A percentile compares a stretch with the other conserved stretches of the same genome.
Evolutionary conservation across 2,888 invertebrate genomes (phyloP).

Genomic region (Macrosiphum euphorbiae): DNA sequence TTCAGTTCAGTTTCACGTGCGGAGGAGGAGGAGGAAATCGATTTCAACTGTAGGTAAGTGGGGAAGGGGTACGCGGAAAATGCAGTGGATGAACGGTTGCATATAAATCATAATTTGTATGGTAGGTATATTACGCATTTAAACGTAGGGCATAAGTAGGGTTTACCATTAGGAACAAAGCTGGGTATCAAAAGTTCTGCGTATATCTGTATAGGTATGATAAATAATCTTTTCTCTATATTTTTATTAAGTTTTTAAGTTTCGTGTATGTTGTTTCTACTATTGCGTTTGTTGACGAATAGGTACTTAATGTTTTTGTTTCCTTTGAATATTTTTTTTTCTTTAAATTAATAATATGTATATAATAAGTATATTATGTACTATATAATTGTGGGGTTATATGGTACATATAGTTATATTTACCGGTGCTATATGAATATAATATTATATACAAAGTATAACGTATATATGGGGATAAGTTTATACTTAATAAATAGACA

Average conservation of each 20-base stretch:
- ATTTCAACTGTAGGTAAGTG: not conserved
- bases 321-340: not conserved
- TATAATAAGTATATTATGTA: not conserved
- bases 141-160: not conserved
- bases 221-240: not conserved
- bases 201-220: not conserved
- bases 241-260: not conserved
- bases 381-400: not conserved
- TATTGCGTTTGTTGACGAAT: conserved; percentile 5
- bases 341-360: not conserved
- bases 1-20: not conserved
- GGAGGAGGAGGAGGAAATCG: not conserved
- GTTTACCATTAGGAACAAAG: not conserved
- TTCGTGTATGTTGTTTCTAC: not conserved
- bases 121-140: not conserved
- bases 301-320: not conserved
- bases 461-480: not conserved
- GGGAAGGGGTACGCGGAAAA: not conserved
- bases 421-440: not conserved
- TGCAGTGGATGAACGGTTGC: not conserved
- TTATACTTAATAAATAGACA: not conserved
- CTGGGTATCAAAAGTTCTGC: conserved; percentile 2
- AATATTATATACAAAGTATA: not conserved
- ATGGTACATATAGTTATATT: not conserved
- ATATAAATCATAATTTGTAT: conserved; percentile 14